Base-by-base conservation (phyloP, 2,797 vertebrate species). In the Semotilus atromaculatus region DNA sequence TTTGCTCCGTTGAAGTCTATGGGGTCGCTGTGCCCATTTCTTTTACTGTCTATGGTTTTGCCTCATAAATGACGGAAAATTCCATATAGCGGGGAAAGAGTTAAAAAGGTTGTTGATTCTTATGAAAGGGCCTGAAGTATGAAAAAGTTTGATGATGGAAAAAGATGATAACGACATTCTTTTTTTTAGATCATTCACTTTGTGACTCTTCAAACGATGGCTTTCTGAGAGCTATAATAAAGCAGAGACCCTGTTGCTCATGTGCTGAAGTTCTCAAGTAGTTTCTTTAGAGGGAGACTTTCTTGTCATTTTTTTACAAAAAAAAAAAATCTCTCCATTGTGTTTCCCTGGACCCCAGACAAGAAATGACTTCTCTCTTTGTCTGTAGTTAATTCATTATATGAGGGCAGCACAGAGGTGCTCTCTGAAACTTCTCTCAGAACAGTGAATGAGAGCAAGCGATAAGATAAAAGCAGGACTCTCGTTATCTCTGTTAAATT, bases 401-500 rank as follows among this genome's bases (percentile, higher is more conserved):
- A 55, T 81, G 53, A 81, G 51, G 51, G 71, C 77, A 75, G 70
- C n/a, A 80, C 40, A 51, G 53, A 62, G 72, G 45, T 81, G 71
- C 82, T 81, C 72, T 81, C 31, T 71, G 53, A 76, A 85, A 72
- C 86, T 62, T 72, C 34, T 84, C 86, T 70, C 29, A 72, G 71
- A 81, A 76, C 71, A 81, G 82, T 43, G 66, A 48, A 68, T 84
- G 82, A 84, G 78, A 62, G 51, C 6, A 38, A 51, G 31, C 4
- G 78, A 87, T 84, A 78, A 87, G 72, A 87, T 81, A 53, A 80
- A 89, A 80, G 75, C 19, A 64, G 81, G 71, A 64, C 78, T 72
- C 29, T 80, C 68, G 75, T 89, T 88, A 86, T 91, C 82, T 76
- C 53, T 45, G 38, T 85, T 77, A 36, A 80, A 85, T 74, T 89